Percentiles rank a stretch among this genome's conserved stretches.
These are phyloP conservation scores for Corbicula japonica DNA, from an alignment of 2,888 invertebrate genomes.

Conservation along the genomic window DNA sequence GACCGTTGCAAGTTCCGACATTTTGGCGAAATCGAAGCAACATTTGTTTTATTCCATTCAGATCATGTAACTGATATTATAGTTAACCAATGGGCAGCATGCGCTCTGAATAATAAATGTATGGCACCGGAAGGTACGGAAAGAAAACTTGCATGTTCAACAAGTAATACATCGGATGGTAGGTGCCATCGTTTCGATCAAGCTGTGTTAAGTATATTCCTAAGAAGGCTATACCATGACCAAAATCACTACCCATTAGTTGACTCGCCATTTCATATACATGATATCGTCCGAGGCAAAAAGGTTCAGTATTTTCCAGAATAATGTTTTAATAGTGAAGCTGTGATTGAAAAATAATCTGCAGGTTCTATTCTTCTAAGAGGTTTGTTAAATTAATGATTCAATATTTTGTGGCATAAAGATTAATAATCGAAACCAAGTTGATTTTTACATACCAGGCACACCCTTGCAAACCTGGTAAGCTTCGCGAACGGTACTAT, in stretches of 20 bases:
- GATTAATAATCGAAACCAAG: too few species aligned
- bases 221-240: conserved; percentile 62
- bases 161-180: conserved; percentile 32
- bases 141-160: conserved; percentile 41
- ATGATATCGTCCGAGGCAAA: conserved; percentile 50
- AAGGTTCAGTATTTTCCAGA: conserved; percentile 50
- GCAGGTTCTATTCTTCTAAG: too few species aligned
- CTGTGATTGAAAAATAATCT: too few species aligned
- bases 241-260: conserved; percentile 61
- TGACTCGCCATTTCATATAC: conserved; percentile 50
- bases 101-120: conserved; percentile 49
- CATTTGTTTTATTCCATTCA: conserved; percentile 59
- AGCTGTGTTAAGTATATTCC: conserved; percentile 60
- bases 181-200: conserved; percentile 70
- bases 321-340: too few species aligned
- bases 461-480: too few species aligned
- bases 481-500: too few species aligned
- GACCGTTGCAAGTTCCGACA: conserved; percentile 62
- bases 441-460: too few species aligned
- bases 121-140: conserved; percentile 55
- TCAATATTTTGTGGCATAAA: too few species aligned
- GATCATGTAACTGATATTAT: conserved; percentile 61
- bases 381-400: too few species aligned
- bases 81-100: too few species aligned
- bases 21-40: conserved; percentile 63